A percentile compares a stretch with the other conserved stretches of the same genome.
These are phyloP conservation scores for Pandemis heparana DNA, from an alignment of 2,888 invertebrate species.

Conservation along the genomic window DNA sequence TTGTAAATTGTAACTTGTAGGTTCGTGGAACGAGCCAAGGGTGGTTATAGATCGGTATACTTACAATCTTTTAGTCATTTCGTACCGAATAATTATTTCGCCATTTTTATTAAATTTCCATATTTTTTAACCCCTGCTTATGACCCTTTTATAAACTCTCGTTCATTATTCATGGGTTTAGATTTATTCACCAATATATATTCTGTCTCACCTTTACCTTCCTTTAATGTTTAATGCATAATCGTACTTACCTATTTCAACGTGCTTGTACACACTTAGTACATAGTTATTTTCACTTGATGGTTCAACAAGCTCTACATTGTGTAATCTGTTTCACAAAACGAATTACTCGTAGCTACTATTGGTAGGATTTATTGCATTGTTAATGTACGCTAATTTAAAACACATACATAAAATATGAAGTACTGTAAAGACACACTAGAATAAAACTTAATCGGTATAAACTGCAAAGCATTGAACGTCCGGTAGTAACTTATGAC, in stretches of 20 bases:
- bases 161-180: conserved; percentile 31
- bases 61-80: no score
- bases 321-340: neutral
- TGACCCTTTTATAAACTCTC: conserved; percentile 28
- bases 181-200: conserved; percentile 37
- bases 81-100: neutral
- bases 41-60: no score
- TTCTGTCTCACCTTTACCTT: conserved; percentile 32
- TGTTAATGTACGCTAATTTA: conserved; percentile 1
- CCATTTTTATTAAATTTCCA: conserved; percentile 1
- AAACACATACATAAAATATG: conserved; percentile 8
- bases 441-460: neutral
- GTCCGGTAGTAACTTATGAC: conserved; percentile 17
- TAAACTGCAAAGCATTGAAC: conserved; percentile 7
- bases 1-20: no score
- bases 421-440: neutral
- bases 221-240: conserved; percentile 38
- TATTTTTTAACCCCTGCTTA: conserved; percentile 4
- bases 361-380: neutral
- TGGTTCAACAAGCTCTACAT: neutral
- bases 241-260: conserved; percentile 14
- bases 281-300: neutral
- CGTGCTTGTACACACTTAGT: neutral
- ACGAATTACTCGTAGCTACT: neutral
- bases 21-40: no score